Evolutionary conservation across 2,888 invertebrate species (phyloP), one percentile per base, ranked within the genome.

Genomic region (Hyposoter didymator): DNA sequence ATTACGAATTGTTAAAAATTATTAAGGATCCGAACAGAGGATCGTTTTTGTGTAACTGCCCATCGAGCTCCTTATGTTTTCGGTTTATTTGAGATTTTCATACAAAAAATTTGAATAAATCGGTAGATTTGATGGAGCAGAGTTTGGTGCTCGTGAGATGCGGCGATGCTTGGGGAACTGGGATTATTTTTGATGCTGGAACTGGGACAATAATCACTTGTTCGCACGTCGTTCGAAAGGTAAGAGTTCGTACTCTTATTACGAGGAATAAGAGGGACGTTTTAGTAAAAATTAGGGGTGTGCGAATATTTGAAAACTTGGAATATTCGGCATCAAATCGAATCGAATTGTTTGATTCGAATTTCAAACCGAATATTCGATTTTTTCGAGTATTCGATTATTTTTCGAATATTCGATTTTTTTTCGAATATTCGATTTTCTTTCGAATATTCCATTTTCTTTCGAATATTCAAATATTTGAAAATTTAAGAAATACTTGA

Each of bases 121-220:
- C 19, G 55, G 78, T 43, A 95, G 95, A 92, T 78, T 89, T 89
- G 12, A 91, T 95, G 79, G 96, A 96, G 90, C 91, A 91, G 35
- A 94, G 94, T 72, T 94, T 96, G 28, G 94, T 95, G 84, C 91
- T 96, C 85, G 95, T 96, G 32, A 94, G 95, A 0, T 95, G 95
- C 90, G 96, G 96, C 1, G 87, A 90, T 35, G 94, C 94, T 87
- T 96, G 96, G 96, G 96, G 96, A 74, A 95, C 96, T 7, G 96
- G 95, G 52, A 94, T 96, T 79, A 91, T 96, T 59, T 94, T 96
- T 2, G 94, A 94, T 32, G 90, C 90, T 59, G 86, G 89, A 32
- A 90, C 91, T 32, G 96, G 96, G 0, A 94, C 94, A 88, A 94
- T 96, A 73, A 91, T 96, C 88, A 96, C 96, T 0, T 96, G 96